Evolutionary conservation across 2,113 vertebrate genomes (phyloP).

Genomic region (Manacus vitellinus): DNA sequence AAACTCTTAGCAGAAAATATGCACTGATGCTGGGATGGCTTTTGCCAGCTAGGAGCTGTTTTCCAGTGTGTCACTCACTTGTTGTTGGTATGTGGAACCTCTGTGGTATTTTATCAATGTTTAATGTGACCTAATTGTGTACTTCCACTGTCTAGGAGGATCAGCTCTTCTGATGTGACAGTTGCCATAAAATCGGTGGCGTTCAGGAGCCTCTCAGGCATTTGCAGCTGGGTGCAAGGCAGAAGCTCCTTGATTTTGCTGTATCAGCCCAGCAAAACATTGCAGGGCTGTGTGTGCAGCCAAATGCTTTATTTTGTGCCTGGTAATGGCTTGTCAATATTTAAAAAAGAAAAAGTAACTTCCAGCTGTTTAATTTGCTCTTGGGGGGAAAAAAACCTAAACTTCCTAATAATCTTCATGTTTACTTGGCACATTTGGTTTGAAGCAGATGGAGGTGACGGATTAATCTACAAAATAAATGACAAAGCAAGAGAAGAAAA

Average conservation of each 20-base stretch:
- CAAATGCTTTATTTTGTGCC: not conserved
- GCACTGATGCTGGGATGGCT: not conserved
- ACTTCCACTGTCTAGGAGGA: conserved; percentile 7
- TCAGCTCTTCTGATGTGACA: not conserved
- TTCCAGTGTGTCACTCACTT: not conserved
- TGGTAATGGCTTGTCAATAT: not conserved
- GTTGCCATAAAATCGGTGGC: not conserved
- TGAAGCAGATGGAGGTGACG: not conserved
- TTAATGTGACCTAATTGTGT: conserved; percentile 44
- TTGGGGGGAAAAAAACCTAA: too few relatives aligned
- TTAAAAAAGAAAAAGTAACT: not conserved
- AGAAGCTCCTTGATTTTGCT: not conserved
- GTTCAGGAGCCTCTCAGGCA: not conserved
- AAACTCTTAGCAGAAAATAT: not conserved
- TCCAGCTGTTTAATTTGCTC: not conserved
- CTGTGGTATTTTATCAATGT: not conserved
- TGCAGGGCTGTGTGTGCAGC: not conserved
- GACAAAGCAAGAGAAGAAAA: not conserved
- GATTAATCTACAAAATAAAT: not conserved
- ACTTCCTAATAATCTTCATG: not conserved
- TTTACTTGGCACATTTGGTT: not conserved
- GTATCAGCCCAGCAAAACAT: not conserved
- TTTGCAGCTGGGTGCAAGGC: not conserved
- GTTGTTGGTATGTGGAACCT: not conserved
- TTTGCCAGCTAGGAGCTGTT: not conserved